Conservation (phyloP, 2,888 invertebrate genomes). For the Atethmia centrago region DNA sequence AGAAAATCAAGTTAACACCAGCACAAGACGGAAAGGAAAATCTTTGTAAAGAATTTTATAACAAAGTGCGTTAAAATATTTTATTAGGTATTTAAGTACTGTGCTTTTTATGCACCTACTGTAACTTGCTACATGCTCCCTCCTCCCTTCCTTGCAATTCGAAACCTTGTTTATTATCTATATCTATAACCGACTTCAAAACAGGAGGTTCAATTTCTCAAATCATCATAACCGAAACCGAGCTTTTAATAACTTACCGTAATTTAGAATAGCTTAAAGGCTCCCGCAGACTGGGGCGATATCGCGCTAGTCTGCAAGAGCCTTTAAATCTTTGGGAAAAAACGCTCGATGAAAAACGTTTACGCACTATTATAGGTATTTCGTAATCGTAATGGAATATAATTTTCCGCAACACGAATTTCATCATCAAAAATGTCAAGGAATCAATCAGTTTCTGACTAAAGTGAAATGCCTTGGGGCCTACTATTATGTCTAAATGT, state of each 20-base stretch:
- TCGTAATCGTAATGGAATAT: neutral
- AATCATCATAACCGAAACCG: neutral
- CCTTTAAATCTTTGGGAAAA: neutral
- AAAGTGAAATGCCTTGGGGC: conserved; percentile 21
- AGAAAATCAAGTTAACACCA: conserved; percentile 25
- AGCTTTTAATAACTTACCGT: neutral
- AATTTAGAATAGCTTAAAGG: neutral
- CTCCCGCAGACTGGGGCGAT: too few relatives aligned
- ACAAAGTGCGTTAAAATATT: neutral
- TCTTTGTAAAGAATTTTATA: conserved; percentile 15
- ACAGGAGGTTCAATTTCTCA: neutral
- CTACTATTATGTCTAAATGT: conserved; percentile 18
- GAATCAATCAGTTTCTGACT: conserved; percentile 23
- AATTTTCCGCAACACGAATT: conserved; percentile 8
- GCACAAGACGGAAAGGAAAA: conserved; percentile 12
- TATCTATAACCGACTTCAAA: neutral
- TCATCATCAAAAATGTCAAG: conserved; percentile 7
- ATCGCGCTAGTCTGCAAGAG: too few relatives aligned
- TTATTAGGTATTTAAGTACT: neutral
- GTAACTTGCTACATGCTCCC: neutral
- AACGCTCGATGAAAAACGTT: neutral
- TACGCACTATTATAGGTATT: neutral
- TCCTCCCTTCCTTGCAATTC: neutral
- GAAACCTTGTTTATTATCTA: neutral
- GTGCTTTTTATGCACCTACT: neutral